These are phyloP conservation scores for Octodon degus DNA, from an alignment of 2,113 vertebrate genomes.

Conservation along the genomic window DNA sequence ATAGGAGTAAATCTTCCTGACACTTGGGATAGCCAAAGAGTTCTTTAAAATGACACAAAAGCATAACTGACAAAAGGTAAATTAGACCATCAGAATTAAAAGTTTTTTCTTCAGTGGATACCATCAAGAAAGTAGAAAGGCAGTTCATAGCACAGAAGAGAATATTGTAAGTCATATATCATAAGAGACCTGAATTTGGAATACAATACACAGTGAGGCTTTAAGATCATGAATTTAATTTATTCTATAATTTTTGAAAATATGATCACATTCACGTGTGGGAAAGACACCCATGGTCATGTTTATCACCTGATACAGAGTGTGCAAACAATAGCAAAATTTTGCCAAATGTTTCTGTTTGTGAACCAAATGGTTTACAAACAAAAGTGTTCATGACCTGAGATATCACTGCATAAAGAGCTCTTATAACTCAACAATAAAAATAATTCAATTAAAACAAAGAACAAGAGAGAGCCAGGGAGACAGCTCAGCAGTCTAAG, in stretches of 20 bases:
- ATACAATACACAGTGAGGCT: not conserved
- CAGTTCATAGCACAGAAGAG: not conserved
- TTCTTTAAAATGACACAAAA: not conserved
- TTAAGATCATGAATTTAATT: not conserved
- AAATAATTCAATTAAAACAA: slow-evolving; percentile 36
- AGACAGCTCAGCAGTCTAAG: too few relatives aligned
- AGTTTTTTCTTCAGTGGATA: slow-evolving; percentile 1
- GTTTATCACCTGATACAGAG: not conserved
- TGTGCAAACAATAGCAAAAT: not conserved
- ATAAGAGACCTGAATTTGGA: slow-evolving; percentile 21
- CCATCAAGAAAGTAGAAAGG: slow-evolving; percentile 3
- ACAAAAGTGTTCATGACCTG: not conserved
- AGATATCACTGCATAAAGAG: not conserved
- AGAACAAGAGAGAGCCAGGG: not conserved
- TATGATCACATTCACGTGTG: not conserved
- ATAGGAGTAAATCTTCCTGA: not conserved
- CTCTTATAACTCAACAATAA: not conserved
- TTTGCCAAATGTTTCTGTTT: not conserved
- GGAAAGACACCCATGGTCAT: not conserved
- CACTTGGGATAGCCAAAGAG: not conserved
- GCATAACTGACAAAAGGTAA: not conserved
- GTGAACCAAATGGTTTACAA: not conserved
- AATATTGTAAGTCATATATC: not conserved
- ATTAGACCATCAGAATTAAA: not conserved
- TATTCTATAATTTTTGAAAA: not conserved